phyloP scores from a whole-genome alignment of 2,888 invertebrate genomes.

The Idaea biselata region DNA sequence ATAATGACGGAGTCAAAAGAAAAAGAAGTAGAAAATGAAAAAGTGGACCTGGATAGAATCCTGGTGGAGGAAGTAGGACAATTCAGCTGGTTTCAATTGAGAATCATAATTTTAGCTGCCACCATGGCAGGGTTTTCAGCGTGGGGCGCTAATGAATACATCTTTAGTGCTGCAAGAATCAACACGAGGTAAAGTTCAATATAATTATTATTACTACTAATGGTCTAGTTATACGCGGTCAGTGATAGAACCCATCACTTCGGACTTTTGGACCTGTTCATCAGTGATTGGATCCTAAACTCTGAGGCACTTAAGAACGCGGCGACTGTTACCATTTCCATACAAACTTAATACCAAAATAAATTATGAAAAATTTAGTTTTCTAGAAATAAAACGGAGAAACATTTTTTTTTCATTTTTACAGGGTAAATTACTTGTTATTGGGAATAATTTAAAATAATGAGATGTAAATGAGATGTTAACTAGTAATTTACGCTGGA shows the following conservation, averaged over 20 bases:
- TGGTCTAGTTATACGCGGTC: not conserved
- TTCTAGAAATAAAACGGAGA: no score
- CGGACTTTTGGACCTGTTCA: no score
- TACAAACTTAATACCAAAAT: no score
- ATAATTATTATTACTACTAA: not conserved
- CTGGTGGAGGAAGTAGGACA: slow-evolving; percentile 56
- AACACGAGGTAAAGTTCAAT: slow-evolving; percentile 52
- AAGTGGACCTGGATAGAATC: slow-evolving; percentile 54
- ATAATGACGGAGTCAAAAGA: not conserved
- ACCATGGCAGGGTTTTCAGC: slow-evolving; percentile 33
- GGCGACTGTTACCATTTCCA: no score
- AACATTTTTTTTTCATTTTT: not conserved
- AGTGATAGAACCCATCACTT: not conserved
- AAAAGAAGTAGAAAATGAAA: not conserved
- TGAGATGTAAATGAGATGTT: no score
- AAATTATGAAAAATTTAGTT: no score
- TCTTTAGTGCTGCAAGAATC: slow-evolving; percentile 63
- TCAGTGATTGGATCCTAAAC: not conserved
- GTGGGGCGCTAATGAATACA: slow-evolving; percentile 46
- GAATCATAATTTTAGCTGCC: slow-evolving; percentile 29
- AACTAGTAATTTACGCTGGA: no score
- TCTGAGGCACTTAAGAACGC: no score
- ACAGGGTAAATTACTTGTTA: no score
- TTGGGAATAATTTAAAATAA: no score
- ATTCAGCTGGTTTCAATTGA: slow-evolving; percentile 53